phyloP scores from a whole-genome alignment of 2,797 vertebrate species.

The Hylomyscus alleni region DNA sequence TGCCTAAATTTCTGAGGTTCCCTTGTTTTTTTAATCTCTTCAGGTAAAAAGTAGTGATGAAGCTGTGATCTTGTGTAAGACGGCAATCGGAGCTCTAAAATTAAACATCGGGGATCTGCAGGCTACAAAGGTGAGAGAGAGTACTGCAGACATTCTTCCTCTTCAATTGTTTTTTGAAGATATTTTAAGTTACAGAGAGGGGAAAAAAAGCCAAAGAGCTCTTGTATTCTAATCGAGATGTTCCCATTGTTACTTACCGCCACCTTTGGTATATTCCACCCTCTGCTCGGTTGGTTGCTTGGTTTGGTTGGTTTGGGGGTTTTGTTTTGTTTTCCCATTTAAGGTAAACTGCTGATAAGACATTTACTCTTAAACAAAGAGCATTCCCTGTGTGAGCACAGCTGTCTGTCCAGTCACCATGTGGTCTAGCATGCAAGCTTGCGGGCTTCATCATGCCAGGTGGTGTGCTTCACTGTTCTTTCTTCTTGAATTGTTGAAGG shows the following conservation, averaged over 20 bases:
- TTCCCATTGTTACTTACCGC: neutral
- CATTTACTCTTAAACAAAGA: neutral
- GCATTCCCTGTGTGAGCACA: neutral
- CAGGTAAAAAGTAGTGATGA: slow-evolving; percentile 98
- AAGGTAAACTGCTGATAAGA: neutral
- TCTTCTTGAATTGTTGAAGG: neutral
- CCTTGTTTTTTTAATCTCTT: neutral
- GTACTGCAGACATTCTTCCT: neutral
- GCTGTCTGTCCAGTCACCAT: rapidly evolving
- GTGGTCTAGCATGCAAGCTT: rapidly evolving
- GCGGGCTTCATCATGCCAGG: neutral
- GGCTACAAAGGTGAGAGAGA: slow-evolving; percentile 94
- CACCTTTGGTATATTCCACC: neutral
- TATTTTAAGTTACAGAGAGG: neutral
- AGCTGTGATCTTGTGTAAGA: slow-evolving; percentile 97
- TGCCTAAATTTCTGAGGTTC: neutral
- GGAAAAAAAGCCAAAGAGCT: neutral
- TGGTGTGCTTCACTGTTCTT: rapidly evolving
- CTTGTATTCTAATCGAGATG: rapidly evolving
- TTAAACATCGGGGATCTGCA: slow-evolving; percentile 97
- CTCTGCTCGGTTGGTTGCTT: neutral
- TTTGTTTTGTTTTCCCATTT: neutral
- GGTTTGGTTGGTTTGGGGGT: neutral
- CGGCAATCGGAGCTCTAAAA: slow-evolving; percentile 95
- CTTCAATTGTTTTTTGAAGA: neutral